Conservation (phyloP, 2,797 vertebrate genomes). For the Halcyon badia region DNA sequence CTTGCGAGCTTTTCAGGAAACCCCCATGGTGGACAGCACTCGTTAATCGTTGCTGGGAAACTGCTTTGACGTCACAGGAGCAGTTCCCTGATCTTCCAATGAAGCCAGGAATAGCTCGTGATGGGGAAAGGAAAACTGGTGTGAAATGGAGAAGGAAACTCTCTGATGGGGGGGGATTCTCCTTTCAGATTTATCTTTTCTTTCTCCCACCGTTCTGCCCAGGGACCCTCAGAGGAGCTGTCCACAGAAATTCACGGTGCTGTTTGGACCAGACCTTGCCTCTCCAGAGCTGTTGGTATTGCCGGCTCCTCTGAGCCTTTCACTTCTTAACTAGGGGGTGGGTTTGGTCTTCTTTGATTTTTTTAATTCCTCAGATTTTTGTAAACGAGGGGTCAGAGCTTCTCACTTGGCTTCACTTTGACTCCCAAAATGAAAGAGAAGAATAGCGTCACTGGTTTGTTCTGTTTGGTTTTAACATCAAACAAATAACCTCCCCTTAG, state of each 20-base stretch:
- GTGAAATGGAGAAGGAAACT: conserved; percentile 57
- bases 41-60: conserved; percentile 83
- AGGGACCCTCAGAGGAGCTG: neutral
- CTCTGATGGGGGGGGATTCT: neutral
- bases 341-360: neutral
- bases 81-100: conserved; percentile 75
- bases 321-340: neutral
- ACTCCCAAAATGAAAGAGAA: neutral
- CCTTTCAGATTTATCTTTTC: neutral
- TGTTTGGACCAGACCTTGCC: neutral
- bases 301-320: neutral
- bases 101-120: conserved; percentile 45
- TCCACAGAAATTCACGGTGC: neutral
- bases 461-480: neutral
- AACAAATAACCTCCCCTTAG: neutral
- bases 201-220: accelerated
- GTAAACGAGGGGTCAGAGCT: neutral
- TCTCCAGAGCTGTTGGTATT: neutral
- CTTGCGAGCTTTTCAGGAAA: conserved; percentile 85
- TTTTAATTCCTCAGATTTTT: neutral
- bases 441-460: neutral
- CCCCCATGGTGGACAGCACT: conserved; percentile 84
- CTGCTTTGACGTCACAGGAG: conserved; percentile 80
- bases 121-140: neutral
- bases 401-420: neutral